Conservation (phyloP, 2,888 invertebrate genomes). For the Acrobasis suavella region DNA sequence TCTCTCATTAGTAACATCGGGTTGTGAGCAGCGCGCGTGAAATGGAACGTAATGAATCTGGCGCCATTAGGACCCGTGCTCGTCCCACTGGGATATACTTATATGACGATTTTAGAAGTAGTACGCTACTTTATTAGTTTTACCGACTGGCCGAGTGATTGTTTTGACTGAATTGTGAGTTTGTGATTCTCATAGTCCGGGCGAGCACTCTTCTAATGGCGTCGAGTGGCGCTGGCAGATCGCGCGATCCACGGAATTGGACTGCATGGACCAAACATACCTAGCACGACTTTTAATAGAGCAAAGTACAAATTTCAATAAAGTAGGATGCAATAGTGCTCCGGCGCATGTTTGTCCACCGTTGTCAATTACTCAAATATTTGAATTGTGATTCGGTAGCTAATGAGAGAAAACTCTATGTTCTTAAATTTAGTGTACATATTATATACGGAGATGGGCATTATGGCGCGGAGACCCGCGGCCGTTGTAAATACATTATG, state of each 20-base stretch:
- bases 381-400: slow-evolving; percentile 83
- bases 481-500: slow-evolving; percentile 78
- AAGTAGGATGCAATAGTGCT: slow-evolving; percentile 75
- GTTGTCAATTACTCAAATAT: slow-evolving; percentile 82
- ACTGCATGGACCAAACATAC: slow-evolving; percentile 79
- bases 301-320: slow-evolving; percentile 81
- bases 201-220: slow-evolving; percentile 17
- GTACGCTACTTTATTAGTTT: slow-evolving; percentile 13
- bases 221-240: slow-evolving; percentile 21
- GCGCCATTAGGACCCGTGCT: slow-evolving; percentile 44
- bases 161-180: slow-evolving; percentile 13
- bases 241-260: slow-evolving; percentile 51
- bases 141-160: slow-evolving; percentile 13
- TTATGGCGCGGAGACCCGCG: slow-evolving; percentile 72
- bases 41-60: slow-evolving; percentile 40
- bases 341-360: slow-evolving; percentile 80
- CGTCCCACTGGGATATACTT: slow-evolving; percentile 23
- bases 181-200: neutral
- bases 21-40: slow-evolving; percentile 51
- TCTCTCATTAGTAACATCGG: slow-evolving; percentile 59
- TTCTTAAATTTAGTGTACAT: slow-evolving; percentile 80
- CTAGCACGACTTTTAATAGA: slow-evolving; percentile 72
- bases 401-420: slow-evolving; percentile 81
- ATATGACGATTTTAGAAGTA: slow-evolving; percentile 23
- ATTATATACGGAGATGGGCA: slow-evolving; percentile 81